Percentiles rank a stretch among this genome's conserved stretches.
Conservation (phyloP, 2,113 vertebrate species). For the Bubo blakistoni region DNA sequence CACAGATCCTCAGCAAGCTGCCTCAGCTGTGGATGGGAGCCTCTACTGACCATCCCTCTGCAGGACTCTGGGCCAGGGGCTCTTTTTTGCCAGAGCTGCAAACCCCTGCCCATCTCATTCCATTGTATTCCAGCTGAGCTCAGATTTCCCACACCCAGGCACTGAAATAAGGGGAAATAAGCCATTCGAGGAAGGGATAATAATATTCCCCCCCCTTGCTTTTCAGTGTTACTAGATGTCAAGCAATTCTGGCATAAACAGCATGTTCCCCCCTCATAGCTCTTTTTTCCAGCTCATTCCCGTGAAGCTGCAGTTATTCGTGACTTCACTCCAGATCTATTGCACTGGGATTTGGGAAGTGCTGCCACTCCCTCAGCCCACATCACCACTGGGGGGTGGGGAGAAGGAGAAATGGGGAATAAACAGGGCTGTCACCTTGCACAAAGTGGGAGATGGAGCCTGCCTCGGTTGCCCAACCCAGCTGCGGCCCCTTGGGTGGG, state of each 20-base stretch:
- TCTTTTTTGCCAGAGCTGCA: not conserved
- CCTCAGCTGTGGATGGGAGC: not conserved
- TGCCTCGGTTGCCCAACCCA: not conserved
- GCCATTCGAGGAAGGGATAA: rapidly evolving
- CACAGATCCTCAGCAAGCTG: not conserved
- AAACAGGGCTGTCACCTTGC: constrained; percentile 29
- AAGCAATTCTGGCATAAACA: constrained; percentile 37
- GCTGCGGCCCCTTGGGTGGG: not conserved
- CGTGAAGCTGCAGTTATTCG: constrained; percentile 7
- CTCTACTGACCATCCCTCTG: rapidly evolving
- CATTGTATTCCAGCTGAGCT: not conserved
- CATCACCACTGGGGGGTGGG: not conserved
- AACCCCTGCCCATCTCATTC: not conserved
- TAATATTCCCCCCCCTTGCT: not conserved
- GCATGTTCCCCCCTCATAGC: not conserved
- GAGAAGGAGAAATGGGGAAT: not conserved
- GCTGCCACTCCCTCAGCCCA: constrained; percentile 52
- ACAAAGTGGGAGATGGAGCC: not conserved
- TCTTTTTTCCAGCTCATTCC: constrained; percentile 17
- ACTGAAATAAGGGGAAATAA: not conserved
- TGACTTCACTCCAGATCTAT: constrained; percentile 61
- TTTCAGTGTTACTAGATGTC: not conserved
- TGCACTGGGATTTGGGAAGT: constrained; percentile 54
- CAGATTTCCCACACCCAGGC: not conserved
- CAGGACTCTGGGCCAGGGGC: not conserved